Evolutionary conservation across 2,888 invertebrate genomes (phyloP), one percentile per base, ranked within the genome.

Genomic region (Noctua fimbriata): DNA sequence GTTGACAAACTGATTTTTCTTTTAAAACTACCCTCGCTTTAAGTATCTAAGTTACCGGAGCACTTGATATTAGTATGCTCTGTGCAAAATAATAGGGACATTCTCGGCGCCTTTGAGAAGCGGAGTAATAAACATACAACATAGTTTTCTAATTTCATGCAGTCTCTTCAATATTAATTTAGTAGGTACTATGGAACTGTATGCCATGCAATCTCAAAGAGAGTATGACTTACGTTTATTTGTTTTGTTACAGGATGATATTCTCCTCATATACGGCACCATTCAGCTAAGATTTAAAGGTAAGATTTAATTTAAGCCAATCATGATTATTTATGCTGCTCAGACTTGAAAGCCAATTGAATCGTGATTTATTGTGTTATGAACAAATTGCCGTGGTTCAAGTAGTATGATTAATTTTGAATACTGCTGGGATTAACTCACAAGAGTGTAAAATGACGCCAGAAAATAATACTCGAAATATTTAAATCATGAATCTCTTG

Each of bases 231-330:
- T 71, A 76, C 47, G 73, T 89, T 84, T 86, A 60, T 84, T 89
- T 91, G 73, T 87, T 91, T 95, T 96, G 95, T 96, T 95, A 60
- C 96, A 96, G 96, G 95, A 96, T 96, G 96, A 93, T 95, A 94
- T 93, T 94, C 94, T 95, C 95, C 94, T 96, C 96, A 95, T 95
- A 94, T 91, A 92, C 93, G 93, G 94, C 96, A 93, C 96, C 96
- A 91, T 95, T 96, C 92, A 96, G 96, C 95, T 96, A 93, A 96
- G 91, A 92, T 93, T 94, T 90, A 88, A 92, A 94, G 95, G 96
- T 96, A 92, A 94, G 93, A 81, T 69, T 74, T 6, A 44, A 81
- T 76, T 60, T 24, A 66, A 69, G 41, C 63, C 47, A 58, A 47
- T 65, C 49, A 4, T 73, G 21, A 69, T 75, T 60, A 69, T 81